Evolutionary conservation across 2,888 invertebrate genomes (phyloP), one percentile per base, ranked within the genome.

Genomic region (Ennomos quercinarius): DNA sequence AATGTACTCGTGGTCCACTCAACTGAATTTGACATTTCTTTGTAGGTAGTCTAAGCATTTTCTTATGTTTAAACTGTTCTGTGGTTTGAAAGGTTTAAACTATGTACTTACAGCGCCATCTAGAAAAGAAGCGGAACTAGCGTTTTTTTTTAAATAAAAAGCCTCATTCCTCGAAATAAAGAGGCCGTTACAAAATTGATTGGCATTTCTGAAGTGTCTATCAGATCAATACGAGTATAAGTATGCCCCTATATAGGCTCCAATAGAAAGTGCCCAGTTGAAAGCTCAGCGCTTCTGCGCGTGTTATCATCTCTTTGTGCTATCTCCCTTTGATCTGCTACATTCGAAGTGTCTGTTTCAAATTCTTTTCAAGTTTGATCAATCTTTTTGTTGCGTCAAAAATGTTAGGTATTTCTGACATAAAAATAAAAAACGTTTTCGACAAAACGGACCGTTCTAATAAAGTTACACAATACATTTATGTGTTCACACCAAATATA

Each of bases 331-430:
- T 83, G 82, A 84, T 84, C 80, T 80, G 52, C 64, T 60, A 57
- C 66, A 65, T 64, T 50, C 67, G 50, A 77, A 71, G 73, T 77
- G 76, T 71, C 76, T 81, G 76, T 81, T 77, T 68, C 74, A 61
- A 77, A 80, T 84, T 76, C 76, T 74, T 78, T 80, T 80, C 76
- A 80, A 81, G 80, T 85, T 84, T 83, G 80, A 77, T 83, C 81
- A 80, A 81, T 78, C 63, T 76, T 74, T 70, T 74, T 70, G 71
- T 41, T 42, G 45, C 38, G 41, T 50, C 42, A 38, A 39, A 54
- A 39, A 43, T 39, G 57, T 17, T 61, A n/a, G n/a, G n/a, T 61
- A 57, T 59, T 49, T 77, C 71, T 64, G 63, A 68, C 63, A 5
- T 59, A 61, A 54, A 42, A 42, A 62, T 65, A 47, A 57, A 27